Percentiles rank a stretch among this genome's conserved stretches.
Evolutionary conservation across 2,113 vertebrate genomes (phyloP).

Genomic region (Delphinus delphis): DNA sequence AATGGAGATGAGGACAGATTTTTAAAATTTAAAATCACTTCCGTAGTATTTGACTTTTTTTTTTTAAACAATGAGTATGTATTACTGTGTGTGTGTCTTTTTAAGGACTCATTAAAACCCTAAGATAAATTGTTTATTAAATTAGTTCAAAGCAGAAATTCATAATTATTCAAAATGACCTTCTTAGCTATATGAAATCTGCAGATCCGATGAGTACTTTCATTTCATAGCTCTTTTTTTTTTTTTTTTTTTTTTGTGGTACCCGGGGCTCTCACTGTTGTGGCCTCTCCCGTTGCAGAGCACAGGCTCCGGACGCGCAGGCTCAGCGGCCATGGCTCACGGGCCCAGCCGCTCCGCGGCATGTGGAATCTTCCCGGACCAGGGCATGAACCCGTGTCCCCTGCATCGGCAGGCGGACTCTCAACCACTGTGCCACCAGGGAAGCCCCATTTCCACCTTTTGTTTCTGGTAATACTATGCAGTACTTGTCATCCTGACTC

Average conservation of each 20-base stretch:
- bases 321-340: too few species aligned
- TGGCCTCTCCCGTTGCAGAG: too few species aligned
- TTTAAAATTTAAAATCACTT: not conserved
- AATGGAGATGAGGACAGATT: not conserved
- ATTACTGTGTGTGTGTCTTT: not conserved
- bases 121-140: not conserved
- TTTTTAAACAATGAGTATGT: not conserved
- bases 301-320: too few species aligned
- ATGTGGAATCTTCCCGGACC: too few species aligned
- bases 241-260: too few species aligned
- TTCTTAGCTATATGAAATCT: not conserved
- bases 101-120: not conserved
- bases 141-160: not conserved
- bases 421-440: too few species aligned
- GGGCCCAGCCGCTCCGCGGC: too few species aligned
- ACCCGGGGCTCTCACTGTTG: too few species aligned
- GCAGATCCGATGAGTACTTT: not conserved
- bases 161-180: not conserved
- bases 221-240: not conserved
- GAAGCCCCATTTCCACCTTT: not conserved
- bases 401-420: too few species aligned
- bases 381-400: too few species aligned
- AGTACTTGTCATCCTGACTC: not conserved
- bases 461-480: not conserved
- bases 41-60: not conserved